phyloP scores from a whole-genome alignment of 1,140 invertebrate species.

The Leptinotarsa lineolata region DNA sequence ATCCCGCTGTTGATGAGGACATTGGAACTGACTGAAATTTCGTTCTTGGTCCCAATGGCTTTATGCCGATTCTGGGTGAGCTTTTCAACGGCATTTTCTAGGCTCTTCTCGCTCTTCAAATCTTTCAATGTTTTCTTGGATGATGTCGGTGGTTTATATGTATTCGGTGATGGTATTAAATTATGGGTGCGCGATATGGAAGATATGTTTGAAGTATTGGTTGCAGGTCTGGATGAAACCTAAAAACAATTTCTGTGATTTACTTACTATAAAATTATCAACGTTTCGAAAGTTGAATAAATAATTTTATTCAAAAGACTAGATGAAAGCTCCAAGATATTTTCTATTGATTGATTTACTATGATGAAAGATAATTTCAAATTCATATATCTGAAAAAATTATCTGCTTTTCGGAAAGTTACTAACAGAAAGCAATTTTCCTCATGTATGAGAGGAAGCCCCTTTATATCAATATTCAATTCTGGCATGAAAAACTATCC shows the following conservation, averaged over 20 bases:
- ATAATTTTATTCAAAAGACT: too few relatives aligned
- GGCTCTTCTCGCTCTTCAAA: slow-evolving; percentile 52
- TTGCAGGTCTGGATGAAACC: slow-evolving; percentile 11
- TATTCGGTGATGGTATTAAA: slow-evolving; percentile 9
- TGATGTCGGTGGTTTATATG: slow-evolving; percentile 24
- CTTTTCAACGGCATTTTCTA: slow-evolving; percentile 52
- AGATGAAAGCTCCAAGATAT: too few relatives aligned
- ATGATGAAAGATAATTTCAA: too few relatives aligned
- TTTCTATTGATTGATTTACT: too few relatives aligned
- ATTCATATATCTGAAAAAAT: too few relatives aligned
- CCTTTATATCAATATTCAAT: too few relatives aligned
- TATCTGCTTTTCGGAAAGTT: too few relatives aligned
- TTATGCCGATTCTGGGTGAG: slow-evolving; percentile 46
- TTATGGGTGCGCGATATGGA: slow-evolving; percentile 7
- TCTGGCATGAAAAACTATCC: too few relatives aligned
- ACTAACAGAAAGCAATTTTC: too few relatives aligned
- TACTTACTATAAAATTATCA: too few relatives aligned
- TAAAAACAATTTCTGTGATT: background rate
- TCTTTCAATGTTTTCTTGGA: slow-evolving; percentile 36
- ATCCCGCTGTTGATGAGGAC: slow-evolving; percentile 7
- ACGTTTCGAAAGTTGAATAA: too few relatives aligned
- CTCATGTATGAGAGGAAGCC: too few relatives aligned
- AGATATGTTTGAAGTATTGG: slow-evolving; percentile 19
- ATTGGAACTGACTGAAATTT: background rate
- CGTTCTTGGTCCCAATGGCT: slow-evolving; percentile 2